These are phyloP conservation scores for Apogon talboti DNA, from an alignment of 2,797 vertebrate genomes.

Conservation along the genomic window DNA sequence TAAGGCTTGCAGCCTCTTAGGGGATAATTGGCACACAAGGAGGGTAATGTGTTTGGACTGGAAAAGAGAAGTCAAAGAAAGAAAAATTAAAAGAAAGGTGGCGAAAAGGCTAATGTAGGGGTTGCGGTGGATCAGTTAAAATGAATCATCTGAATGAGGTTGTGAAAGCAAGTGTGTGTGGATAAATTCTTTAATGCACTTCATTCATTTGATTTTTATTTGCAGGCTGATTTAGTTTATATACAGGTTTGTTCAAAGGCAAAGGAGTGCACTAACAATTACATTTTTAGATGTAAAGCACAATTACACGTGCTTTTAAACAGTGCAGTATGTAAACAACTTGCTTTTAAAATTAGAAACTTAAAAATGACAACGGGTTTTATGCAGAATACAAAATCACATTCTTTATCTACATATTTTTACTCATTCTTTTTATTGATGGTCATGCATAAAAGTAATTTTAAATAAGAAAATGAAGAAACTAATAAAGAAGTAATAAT, in stretches of 20 bases:
- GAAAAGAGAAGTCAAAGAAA: conserved; percentile 60
- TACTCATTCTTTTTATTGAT: too few species aligned
- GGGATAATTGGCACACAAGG: conserved; percentile 82
- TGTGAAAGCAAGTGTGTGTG: conserved; percentile 1
- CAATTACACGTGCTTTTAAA: too few species aligned
- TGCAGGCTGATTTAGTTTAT: conserved; percentile 5
- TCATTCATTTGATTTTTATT: conserved; percentile 3
- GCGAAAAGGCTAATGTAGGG: conserved; percentile 22
- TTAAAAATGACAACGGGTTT: too few species aligned
- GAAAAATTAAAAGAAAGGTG: conserved; percentile 60
- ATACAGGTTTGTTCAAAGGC: conserved; percentile 17
- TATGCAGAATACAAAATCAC: too few species aligned
- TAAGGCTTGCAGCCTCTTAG: conserved; percentile 77
- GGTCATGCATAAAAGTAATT: too few species aligned
- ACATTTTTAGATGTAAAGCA: background rate
- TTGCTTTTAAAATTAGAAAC: too few species aligned
- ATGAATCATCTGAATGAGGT: conserved; percentile 27
- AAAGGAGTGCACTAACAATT: conserved; percentile 11
- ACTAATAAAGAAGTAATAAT: too few species aligned
- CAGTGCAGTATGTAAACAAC: too few species aligned
- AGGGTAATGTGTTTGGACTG: conserved; percentile 79
- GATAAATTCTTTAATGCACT: background rate
- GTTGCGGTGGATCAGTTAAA: conserved; percentile 31
- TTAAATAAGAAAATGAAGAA: too few species aligned
- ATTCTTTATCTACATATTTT: too few species aligned